A percentile compares a stretch with the other conserved stretches of the same genome.
These are phyloP conservation scores for Otis tarda DNA, from an alignment of 2,113 vertebrate species.

Conservation along the genomic window DNA sequence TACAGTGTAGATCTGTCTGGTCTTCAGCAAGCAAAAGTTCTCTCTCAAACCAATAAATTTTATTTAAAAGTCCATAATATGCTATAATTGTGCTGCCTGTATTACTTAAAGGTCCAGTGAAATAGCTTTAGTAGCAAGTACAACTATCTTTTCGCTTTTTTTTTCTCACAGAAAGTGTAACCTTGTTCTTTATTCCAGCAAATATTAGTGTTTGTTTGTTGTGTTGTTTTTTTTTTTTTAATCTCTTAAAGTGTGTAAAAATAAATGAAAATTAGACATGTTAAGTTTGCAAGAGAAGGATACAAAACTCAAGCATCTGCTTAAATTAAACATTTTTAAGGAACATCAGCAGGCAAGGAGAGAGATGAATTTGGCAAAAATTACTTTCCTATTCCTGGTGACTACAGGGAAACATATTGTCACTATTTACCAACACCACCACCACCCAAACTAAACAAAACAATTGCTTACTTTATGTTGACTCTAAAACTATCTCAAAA, in stretches of 20 bases:
- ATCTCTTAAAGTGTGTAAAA: background rate
- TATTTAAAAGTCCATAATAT: background rate
- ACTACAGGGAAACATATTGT: background rate
- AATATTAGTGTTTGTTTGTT: background rate
- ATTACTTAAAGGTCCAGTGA: background rate
- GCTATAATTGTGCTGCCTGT: background rate
- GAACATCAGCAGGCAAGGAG: background rate
- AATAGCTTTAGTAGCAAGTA: background rate
- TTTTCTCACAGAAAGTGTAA: background rate
- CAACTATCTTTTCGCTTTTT: background rate
- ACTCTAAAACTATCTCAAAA: background rate
- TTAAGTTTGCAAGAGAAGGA: background rate
- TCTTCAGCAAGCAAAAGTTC: rapidly evolving
- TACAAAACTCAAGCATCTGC: background rate
- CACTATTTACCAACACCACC: background rate
- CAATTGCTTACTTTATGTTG: background rate
- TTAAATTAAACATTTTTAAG: background rate
- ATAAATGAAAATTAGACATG: background rate
- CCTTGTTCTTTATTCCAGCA: background rate
- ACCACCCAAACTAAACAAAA: background rate
- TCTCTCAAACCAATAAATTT: background rate
- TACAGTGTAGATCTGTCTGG: background rate
- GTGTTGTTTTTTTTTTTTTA: background rate
- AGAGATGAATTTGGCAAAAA: background rate
- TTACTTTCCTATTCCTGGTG: background rate